These are phyloP conservation scores for Nematostella vectensis DNA, from an alignment of 92 coral and sea anemone genomes.

Conservation along the genomic window DNA sequence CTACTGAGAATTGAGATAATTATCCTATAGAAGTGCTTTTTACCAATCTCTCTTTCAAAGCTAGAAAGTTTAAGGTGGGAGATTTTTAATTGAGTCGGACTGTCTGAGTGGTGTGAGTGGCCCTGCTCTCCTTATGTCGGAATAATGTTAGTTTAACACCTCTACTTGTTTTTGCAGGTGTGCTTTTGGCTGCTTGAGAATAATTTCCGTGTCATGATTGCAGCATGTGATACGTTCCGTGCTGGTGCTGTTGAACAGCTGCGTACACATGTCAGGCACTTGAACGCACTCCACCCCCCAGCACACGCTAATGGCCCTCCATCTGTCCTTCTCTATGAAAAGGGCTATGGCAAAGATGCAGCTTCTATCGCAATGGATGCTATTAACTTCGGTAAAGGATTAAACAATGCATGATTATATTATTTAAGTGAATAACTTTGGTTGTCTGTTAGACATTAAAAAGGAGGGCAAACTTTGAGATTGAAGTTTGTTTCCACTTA, in stretches of 20 bases:
- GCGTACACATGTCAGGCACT: conserved; percentile 93
- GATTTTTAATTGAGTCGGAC: no score
- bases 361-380: conserved; percentile 99
- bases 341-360: conserved; percentile 97
- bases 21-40: no score
- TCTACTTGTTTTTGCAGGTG: conserved; percentile 51
- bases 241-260: conserved; percentile 99
- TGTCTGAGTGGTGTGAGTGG: no score
- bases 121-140: no score
- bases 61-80: no score
- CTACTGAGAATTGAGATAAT: no score
- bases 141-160: no score
- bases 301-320: conserved; percentile 75
- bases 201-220: conserved; percentile 96
- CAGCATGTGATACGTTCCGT: conserved; percentile 98
- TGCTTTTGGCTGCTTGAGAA: conserved; percentile 98
- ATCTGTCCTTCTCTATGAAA: conserved; percentile 91
- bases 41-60: no score
- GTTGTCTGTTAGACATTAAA: background rate
- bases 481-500: no score
- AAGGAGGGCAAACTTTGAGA: background rate
- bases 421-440: background rate
- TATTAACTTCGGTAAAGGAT: conserved; percentile 75
- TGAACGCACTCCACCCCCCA: conserved; percentile 94
- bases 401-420: no score